Evolutionary conservation across 2,113 vertebrate genomes (phyloP).

Genomic region (Physeter macrocephalus): DNA sequence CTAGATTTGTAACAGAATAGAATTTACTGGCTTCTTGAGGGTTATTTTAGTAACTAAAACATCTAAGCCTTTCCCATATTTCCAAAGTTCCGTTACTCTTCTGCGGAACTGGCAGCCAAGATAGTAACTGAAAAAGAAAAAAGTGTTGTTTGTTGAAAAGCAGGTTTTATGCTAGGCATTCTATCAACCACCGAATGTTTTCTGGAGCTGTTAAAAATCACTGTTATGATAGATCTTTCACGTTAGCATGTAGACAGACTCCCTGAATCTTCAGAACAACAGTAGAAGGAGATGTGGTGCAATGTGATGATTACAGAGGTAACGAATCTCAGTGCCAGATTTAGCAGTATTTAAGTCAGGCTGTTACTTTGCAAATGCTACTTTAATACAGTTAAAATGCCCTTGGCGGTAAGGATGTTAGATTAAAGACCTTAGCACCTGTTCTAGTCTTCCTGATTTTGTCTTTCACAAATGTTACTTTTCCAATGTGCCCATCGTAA

Average conservation of each 20-base stretch:
- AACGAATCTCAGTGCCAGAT: background rate
- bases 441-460: background rate
- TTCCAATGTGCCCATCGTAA: background rate
- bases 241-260: background rate
- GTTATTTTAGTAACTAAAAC: background rate
- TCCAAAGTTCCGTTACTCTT: slow-evolving; percentile 6
- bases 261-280: slow-evolving; percentile 34
- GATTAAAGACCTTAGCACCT: slow-evolving; percentile 43
- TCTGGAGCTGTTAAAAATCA: background rate
- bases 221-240: background rate
- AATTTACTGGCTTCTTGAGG: background rate
- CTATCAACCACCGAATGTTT: background rate
- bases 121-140: background rate
- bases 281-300: background rate
- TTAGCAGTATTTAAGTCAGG: slow-evolving; percentile 49
- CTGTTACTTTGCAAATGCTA: slow-evolving; percentile 56
- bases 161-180: background rate
- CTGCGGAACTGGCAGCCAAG: background rate
- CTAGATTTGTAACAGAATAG: background rate
- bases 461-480: slow-evolving; percentile 3
- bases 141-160: slow-evolving; percentile 1
- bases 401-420: background rate
- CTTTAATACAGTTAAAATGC: slow-evolving; percentile 46
- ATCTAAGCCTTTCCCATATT: background rate
- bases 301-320: background rate